Evolutionary conservation across 2,797 vertebrate species (phyloP).

Genomic region (Galago senegalensis): DNA sequence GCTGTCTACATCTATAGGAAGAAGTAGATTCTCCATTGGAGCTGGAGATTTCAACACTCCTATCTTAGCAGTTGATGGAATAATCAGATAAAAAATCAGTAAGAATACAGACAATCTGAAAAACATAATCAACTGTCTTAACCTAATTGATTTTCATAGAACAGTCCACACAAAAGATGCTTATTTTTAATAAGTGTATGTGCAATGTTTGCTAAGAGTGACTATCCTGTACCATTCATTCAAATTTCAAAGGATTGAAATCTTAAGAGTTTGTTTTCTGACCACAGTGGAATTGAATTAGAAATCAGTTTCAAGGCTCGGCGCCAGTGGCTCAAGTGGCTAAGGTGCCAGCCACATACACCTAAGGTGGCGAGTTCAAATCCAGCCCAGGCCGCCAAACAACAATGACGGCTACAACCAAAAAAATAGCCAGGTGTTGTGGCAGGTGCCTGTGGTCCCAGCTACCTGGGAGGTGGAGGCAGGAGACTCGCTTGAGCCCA

Average conservation of each 20-base stretch:
- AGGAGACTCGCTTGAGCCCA: too few species aligned
- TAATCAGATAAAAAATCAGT: background rate
- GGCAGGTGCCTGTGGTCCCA: too few species aligned
- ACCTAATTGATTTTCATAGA: background rate
- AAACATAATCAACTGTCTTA: background rate
- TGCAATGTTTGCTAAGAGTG: background rate
- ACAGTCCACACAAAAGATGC: background rate
- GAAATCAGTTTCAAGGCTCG: background rate
- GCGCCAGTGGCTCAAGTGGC: too few species aligned
- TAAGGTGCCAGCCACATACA: too few species aligned
- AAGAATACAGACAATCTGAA: background rate
- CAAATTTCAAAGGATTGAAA: background rate
- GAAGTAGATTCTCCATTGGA: background rate
- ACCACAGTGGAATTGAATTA: conserved; percentile 19
- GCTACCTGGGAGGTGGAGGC: too few species aligned
- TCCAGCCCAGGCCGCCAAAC: too few species aligned
- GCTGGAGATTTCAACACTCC: background rate
- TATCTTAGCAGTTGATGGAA: background rate
- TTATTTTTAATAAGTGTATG: conserved; percentile 4
- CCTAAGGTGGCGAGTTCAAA: too few species aligned
- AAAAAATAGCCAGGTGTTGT: too few species aligned
- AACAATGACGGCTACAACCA: too few species aligned
- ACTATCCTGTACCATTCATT: background rate
- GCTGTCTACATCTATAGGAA: background rate
- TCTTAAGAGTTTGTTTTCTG: conserved; percentile 4